phyloP scores from a whole-genome alignment of 2,797 vertebrate species.

The Clarias pachynema region DNA sequence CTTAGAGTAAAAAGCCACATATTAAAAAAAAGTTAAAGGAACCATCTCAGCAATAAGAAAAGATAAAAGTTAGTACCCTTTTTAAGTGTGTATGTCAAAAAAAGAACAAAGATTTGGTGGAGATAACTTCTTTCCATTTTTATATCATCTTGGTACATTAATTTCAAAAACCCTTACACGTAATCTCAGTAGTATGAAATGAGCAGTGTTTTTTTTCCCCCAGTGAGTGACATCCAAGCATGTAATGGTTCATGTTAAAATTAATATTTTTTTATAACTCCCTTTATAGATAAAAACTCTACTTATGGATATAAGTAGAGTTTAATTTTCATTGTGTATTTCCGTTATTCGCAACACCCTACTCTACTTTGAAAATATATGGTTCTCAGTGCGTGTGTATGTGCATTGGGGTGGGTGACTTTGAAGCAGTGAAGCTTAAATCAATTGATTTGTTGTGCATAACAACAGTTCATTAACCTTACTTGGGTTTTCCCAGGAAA shows the following conservation, averaged over 20 bases:
- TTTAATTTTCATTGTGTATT: background rate
- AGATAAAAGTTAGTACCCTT: background rate
- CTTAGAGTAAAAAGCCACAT: no score
- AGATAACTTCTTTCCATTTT: background rate
- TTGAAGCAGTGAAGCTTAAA: background rate
- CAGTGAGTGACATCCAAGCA: background rate
- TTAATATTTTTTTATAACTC: background rate
- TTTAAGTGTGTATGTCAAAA: background rate
- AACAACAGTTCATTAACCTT: background rate
- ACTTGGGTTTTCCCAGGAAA: slow-evolving; percentile 16
- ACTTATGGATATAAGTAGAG: background rate
- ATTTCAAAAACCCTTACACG: background rate
- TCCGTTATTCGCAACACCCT: background rate
- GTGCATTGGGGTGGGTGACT: background rate
- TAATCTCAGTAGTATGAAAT: slow-evolving; percentile 5
- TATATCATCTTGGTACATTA: background rate
- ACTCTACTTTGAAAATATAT: background rate
- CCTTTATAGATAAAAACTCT: no score
- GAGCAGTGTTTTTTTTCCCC: background rate
- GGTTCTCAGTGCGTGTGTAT: background rate
- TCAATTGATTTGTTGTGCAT: slow-evolving; percentile 1
- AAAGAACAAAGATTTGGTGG: background rate
- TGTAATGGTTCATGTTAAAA: background rate
- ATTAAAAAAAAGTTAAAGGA: no score
- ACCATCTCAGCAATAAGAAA: no score